Percentiles rank a stretch among this genome's conserved stretches.
Conservation (phyloP, 1,140 invertebrate species). For the Calliphora vicina region DNA sequence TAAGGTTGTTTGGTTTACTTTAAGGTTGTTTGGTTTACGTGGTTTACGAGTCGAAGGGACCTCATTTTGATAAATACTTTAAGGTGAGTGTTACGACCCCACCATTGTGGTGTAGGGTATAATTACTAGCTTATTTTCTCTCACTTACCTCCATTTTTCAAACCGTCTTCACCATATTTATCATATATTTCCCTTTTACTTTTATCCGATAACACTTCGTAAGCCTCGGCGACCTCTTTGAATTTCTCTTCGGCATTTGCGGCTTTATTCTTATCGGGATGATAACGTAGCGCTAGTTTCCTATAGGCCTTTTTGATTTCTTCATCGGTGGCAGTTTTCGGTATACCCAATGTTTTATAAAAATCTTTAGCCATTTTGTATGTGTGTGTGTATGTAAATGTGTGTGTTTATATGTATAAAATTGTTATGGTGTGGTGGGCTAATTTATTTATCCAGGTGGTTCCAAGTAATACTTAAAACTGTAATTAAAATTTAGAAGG, state of each 20-base stretch:
- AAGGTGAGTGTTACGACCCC: too few species aligned
- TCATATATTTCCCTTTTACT: conserved; percentile 97
- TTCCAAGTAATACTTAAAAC: conserved; percentile 22
- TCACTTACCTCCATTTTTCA: conserved; percentile 75
- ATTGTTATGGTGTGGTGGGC: too few species aligned
- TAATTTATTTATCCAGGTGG: not conserved
- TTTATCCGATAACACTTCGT: conserved; percentile 95
- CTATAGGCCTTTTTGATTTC: conserved; percentile 98
- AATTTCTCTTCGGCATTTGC: conserved; percentile 96
- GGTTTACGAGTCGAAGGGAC: too few species aligned
- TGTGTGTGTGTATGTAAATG: conserved; percentile 40
- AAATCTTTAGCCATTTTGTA: conserved; percentile 95
- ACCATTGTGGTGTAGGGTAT: too few species aligned
- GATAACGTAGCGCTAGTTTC: conserved; percentile 97
- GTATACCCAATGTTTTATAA: conserved; percentile 91
- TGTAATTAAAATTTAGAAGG: not conserved
- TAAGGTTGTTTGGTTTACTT: too few species aligned
- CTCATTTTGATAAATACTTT: too few species aligned
- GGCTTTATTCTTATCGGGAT: conserved; percentile 98
- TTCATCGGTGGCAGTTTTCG: conserved; percentile 87
- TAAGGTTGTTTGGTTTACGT: too few species aligned
- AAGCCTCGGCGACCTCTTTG: conserved; percentile 98
- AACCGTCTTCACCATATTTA: conserved; percentile 94
- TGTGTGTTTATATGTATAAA: not conserved
- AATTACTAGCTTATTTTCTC: too few species aligned